Conservation (phyloP, 2,888 invertebrate genomes). For the Polydrusus cervinus region DNA sequence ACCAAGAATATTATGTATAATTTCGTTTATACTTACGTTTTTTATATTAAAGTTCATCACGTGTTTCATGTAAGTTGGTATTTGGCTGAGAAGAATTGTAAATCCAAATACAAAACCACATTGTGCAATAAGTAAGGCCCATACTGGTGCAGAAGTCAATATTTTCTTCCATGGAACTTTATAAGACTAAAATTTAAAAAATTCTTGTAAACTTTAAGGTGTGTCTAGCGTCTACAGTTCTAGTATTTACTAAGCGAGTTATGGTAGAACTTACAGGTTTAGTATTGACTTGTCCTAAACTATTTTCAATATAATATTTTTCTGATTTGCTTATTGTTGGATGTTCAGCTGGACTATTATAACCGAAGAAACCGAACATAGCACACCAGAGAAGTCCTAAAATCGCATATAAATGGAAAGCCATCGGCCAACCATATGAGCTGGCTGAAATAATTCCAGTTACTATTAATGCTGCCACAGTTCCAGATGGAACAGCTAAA, state of each 20-base stretch:
- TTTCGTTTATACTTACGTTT: conserved; percentile 74
- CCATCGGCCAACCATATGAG: conserved; percentile 83
- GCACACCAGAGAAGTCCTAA: conserved; percentile 77
- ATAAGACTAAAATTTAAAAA: conserved; percentile 69
- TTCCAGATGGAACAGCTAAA: conserved; percentile 84
- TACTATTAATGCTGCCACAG: conserved; percentile 81
- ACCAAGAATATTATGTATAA: too few species aligned
- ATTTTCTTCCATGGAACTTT: conserved; percentile 84
- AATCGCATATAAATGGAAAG: conserved; percentile 83
- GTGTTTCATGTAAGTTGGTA: conserved; percentile 85
- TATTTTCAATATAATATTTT: conserved; percentile 76
- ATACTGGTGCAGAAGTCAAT: conserved; percentile 82
- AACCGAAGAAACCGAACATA: conserved; percentile 77
- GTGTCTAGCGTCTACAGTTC: too few species aligned
- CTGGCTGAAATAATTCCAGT: conserved; percentile 83
- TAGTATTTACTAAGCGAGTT: neutral
- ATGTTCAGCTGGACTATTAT: conserved; percentile 78
- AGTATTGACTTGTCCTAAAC: conserved; percentile 64
- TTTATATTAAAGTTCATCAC: conserved; percentile 83
- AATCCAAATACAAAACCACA: conserved; percentile 87
- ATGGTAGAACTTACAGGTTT: conserved; percentile 75
- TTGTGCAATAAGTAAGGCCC: conserved; percentile 82
- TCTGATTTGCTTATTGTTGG: conserved; percentile 78
- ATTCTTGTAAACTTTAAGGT: too few species aligned
- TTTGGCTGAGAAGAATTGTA: conserved; percentile 87